A percentile compares a stretch with the other conserved stretches of the same genome.
Conservation (phyloP, 2,113 vertebrate species). For the Hydropotes inermis region DNA sequence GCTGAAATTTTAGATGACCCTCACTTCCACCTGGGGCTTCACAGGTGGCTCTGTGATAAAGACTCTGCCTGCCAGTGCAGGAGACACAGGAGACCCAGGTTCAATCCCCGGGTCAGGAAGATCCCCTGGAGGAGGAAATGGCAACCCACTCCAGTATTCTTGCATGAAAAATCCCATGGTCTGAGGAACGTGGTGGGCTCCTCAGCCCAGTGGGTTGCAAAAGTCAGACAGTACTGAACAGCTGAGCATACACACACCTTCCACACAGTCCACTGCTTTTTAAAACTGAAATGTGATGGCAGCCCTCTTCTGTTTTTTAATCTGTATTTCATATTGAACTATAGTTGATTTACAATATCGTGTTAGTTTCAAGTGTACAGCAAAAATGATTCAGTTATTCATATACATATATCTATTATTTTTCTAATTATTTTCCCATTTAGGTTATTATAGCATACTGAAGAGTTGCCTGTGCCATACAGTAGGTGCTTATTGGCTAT, state of each 20-base stretch:
- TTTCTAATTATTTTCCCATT: neutral
- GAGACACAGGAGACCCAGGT: neutral
- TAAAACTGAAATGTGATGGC: neutral
- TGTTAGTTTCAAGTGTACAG: neutral
- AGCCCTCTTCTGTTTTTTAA: neutral
- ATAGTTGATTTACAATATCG: neutral
- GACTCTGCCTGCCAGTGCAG: neutral
- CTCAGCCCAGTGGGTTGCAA: neutral
- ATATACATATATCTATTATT: neutral
- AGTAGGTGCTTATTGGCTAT: neutral
- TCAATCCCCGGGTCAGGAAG: neutral
- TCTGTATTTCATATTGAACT: neutral
- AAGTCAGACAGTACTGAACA: neutral
- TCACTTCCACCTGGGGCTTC: neutral
- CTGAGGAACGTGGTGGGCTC: neutral
- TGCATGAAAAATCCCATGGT: neutral
- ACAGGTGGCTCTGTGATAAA: neutral
- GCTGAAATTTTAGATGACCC: neutral
- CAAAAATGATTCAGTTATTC: neutral
- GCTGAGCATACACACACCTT: neutral
- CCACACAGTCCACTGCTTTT: neutral
- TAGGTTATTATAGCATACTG: neutral
- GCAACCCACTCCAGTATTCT: neutral
- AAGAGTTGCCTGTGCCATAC: neutral
- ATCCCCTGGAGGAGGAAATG: neutral